Conservation (phyloP, 2,113 vertebrate genomes). For the Haliaeetus leucogaster region DNA sequence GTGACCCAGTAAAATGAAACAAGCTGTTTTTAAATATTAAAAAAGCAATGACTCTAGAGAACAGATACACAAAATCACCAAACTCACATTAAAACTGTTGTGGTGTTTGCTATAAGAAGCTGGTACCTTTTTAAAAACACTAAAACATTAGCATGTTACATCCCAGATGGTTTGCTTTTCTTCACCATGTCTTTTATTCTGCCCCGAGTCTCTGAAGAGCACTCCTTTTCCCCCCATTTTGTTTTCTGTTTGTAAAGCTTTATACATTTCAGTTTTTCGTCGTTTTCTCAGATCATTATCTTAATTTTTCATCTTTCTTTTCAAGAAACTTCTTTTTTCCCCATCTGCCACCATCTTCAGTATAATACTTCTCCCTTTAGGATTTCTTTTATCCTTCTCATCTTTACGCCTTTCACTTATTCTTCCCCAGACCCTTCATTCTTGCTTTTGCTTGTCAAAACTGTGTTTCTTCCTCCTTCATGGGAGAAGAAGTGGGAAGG, state of each 20-base stretch:
- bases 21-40: slow-evolving; percentile 9
- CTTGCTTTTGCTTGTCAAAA: slow-evolving; percentile 45
- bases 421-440: slow-evolving; percentile 32
- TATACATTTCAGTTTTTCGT: not conserved
- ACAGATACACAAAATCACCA: not conserved
- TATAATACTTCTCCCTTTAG: not conserved
- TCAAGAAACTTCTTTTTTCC: slow-evolving; percentile 6
- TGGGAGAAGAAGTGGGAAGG: slow-evolving; percentile 22
- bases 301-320: slow-evolving; percentile 29
- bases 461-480: not conserved
- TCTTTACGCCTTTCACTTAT: slow-evolving; percentile 31
- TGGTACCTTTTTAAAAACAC: not conserved
- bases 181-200: not conserved
- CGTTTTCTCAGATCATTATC: slow-evolving; percentile 13
- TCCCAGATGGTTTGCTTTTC: not conserved
- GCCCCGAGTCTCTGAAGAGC: not conserved
- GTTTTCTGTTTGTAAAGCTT: slow-evolving; percentile 32
- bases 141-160: not conserved
- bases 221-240: not conserved
- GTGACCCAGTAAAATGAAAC: slow-evolving; percentile 36
- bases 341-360: not conserved
- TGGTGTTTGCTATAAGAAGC: not conserved
- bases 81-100: not conserved
- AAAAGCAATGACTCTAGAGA: not conserved
- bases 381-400: slow-evolving; percentile 43